These are phyloP conservation scores for Gnathonemus longibarbis DNA, from an alignment of 2,113 vertebrate species.

Conservation along the genomic window DNA sequence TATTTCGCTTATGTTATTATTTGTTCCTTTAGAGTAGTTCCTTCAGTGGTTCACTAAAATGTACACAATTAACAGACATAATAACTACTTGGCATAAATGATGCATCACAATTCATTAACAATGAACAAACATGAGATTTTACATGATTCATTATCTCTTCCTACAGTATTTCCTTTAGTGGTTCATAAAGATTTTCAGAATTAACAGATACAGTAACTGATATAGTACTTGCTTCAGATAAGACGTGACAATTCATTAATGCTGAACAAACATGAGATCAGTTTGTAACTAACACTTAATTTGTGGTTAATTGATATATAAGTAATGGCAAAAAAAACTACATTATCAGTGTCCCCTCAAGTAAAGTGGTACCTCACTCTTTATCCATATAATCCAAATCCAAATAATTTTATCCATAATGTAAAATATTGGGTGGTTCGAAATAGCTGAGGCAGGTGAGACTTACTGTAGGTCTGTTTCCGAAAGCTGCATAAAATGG, in stretches of 20 bases:
- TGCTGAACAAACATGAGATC: too few species aligned
- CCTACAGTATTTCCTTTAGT: too few species aligned
- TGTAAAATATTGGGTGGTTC: neutral
- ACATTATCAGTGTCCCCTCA: neutral
- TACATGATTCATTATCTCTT: too few species aligned
- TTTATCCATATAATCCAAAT: neutral
- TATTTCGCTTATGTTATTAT: neutral
- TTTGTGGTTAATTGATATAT: neutral
- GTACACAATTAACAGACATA: neutral
- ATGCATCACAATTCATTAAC: neutral
- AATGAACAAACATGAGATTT: neutral
- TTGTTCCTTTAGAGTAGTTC: neutral
- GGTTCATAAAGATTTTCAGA: too few species aligned
- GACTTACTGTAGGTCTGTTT: slow-evolving; percentile 86
- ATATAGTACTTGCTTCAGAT: too few species aligned
- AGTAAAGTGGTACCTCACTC: neutral
- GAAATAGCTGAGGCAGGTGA: neutral
- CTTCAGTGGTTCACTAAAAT: neutral
- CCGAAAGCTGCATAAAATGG: slow-evolving; percentile 97
- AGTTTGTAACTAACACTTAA: too few species aligned
- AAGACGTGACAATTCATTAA: too few species aligned
- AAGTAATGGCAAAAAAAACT: neutral
- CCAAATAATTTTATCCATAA: neutral
- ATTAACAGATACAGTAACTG: too few species aligned
- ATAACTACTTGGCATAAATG: neutral